Evolutionary conservation across 2,888 invertebrate species (phyloP).

Genomic region (Drepanosiphum platanoidis): DNA sequence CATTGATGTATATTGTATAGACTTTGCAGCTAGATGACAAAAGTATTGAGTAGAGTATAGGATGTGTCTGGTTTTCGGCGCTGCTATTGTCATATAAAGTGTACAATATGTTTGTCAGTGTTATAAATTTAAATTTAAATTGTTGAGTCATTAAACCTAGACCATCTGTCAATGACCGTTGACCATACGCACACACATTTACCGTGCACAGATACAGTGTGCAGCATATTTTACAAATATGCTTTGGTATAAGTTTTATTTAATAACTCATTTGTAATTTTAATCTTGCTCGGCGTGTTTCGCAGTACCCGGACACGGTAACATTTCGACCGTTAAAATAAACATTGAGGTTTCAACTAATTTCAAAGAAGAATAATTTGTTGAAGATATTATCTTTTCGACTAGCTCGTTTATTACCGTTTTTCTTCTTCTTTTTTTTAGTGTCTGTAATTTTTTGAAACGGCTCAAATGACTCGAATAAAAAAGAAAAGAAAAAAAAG

Average conservation of each 20-base stretch:
- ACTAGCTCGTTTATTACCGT: background rate
- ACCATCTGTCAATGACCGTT: background rate
- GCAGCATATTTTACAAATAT: background rate
- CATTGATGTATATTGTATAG: background rate
- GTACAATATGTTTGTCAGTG: background rate
- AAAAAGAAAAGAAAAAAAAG: too few species aligned
- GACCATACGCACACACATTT: background rate
- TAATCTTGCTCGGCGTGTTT: background rate
- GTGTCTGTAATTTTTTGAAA: background rate
- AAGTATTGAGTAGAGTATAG: background rate
- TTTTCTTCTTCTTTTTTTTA: background rate
- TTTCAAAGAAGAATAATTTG: background rate
- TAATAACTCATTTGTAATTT: background rate
- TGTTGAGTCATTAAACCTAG: background rate
- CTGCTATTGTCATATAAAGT: background rate
- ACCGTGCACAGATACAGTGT: background rate
- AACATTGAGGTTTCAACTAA: background rate
- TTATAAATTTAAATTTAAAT: background rate
- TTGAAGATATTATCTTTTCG: background rate
- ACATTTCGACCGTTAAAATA: constrained; percentile 1
- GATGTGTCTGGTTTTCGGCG: background rate
- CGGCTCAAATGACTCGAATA: too few species aligned
- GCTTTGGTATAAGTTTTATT: background rate
- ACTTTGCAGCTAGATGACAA: constrained; percentile 3
- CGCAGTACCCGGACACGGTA: constrained; percentile 8